Percentiles rank a stretch among this genome's conserved stretches.
phyloP scores from a whole-genome alignment of 2,888 invertebrate genomes.

The Nemoura dubitans region DNA sequence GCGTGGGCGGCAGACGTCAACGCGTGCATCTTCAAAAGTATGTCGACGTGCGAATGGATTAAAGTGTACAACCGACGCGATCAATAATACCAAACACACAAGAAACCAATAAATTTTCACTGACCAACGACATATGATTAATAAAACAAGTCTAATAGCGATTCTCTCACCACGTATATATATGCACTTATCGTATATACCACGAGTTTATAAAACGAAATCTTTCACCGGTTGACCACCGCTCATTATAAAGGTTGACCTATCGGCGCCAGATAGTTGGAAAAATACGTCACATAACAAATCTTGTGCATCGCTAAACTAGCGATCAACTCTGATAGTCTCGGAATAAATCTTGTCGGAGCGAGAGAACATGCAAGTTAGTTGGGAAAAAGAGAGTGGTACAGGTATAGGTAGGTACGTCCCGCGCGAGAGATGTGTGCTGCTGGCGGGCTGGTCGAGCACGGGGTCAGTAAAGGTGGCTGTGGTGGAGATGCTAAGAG shows the following conservation, averaged over 20 bases:
- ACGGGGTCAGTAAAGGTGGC: conserved; percentile 18
- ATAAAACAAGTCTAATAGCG: not conserved
- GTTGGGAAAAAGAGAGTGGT: not conserved
- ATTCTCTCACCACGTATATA: not conserved
- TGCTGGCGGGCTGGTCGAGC: not conserved
- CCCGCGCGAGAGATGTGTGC: not conserved
- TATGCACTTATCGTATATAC: not conserved
- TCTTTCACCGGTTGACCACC: not conserved
- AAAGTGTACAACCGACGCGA: no score
- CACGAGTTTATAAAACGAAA: not conserved
- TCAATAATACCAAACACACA: no score
- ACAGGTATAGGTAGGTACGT: no score
- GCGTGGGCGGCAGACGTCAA: not conserved
- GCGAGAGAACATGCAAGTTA: not conserved
- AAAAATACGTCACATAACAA: not conserved
- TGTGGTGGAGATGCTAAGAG: not conserved
- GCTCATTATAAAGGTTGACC: not conserved
- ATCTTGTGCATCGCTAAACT: not conserved
- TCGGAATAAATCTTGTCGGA: not conserved
- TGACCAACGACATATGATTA: not conserved
- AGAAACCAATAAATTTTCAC: no score
- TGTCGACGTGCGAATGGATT: not conserved
- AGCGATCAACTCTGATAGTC: not conserved
- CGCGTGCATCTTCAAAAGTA: not conserved
- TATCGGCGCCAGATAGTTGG: not conserved